phyloP scores from a whole-genome alignment of 2,888 invertebrate species.

The Stomorhina lunata region DNA sequence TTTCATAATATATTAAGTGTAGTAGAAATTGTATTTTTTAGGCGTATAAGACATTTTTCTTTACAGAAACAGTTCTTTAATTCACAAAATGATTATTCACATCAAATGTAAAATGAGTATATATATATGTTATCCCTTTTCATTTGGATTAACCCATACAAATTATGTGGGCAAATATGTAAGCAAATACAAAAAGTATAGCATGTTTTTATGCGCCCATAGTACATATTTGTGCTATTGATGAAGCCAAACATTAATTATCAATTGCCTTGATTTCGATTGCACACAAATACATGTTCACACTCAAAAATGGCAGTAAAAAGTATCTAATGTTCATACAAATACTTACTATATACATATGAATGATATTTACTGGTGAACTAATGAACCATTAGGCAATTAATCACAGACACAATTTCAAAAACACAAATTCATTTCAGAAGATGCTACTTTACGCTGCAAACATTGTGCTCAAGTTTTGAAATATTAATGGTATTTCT shows the following conservation, averaged over 20 bases:
- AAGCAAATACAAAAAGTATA: too few relatives aligned
- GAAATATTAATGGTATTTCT: slow-evolving; percentile 45
- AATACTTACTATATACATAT: slow-evolving; percentile 4
- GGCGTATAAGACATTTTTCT: too few relatives aligned
- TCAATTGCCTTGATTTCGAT: slow-evolving; percentile 36
- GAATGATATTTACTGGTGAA: slow-evolving; percentile 56
- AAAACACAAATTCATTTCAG: slow-evolving; percentile 37
- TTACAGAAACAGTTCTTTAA: too few relatives aligned
- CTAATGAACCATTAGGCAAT: slow-evolving; percentile 59
- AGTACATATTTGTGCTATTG: slow-evolving; percentile 35
- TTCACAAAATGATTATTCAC: too few relatives aligned
- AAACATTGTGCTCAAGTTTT: slow-evolving; percentile 12
- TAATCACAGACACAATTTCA: slow-evolving; percentile 52
- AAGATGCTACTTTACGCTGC: slow-evolving; percentile 25
- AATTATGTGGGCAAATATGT: too few relatives aligned
- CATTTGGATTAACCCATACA: too few relatives aligned
- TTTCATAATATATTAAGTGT: too few relatives aligned
- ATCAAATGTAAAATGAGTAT: too few relatives aligned
- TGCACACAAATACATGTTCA: not conserved
- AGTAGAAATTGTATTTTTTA: too few relatives aligned
- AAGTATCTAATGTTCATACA: not conserved
- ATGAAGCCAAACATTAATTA: slow-evolving; percentile 49
- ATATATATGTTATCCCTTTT: too few relatives aligned
- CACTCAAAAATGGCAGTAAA: not conserved
- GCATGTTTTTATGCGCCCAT: slow-evolving; percentile 27